These are phyloP conservation scores for Chironomus riparius DNA, from an alignment of 2,888 invertebrate genomes.

Conservation along the genomic window DNA sequence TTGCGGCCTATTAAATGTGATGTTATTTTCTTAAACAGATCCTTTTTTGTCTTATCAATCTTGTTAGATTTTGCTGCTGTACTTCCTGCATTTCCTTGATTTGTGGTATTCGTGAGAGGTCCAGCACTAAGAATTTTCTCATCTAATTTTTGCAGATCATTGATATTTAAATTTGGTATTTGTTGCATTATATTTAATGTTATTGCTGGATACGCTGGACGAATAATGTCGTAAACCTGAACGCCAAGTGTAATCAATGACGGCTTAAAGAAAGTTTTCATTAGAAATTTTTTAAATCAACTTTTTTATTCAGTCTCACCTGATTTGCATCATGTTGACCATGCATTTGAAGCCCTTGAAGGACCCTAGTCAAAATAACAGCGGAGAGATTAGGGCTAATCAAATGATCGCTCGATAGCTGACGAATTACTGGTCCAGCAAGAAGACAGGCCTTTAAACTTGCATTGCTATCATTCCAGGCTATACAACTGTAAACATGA, in stretches of 20 bases:
- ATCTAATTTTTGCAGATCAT: slow-evolving; percentile 75
- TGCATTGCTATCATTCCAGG: slow-evolving; percentile 79
- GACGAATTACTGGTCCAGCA: slow-evolving; percentile 60
- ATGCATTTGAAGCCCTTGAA: slow-evolving; percentile 72
- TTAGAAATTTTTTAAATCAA: too few relatives aligned
- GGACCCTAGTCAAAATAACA: slow-evolving; percentile 65
- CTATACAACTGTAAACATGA: slow-evolving; percentile 52
- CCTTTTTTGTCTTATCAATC: slow-evolving; percentile 82
- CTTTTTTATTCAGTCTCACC: too few relatives aligned
- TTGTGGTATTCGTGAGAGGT: slow-evolving; percentile 6
- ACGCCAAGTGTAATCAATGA: slow-evolving; percentile 69
- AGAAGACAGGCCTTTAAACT: slow-evolving; percentile 71
- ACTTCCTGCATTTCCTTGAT: neutral
- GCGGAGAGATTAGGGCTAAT: slow-evolving; percentile 58
- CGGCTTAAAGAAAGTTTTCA: slow-evolving; percentile 29
- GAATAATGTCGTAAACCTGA: slow-evolving; percentile 73
- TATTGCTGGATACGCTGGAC: slow-evolving; percentile 66
- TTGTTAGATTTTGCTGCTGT: slow-evolving; percentile 61
- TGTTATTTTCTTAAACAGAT: slow-evolving; percentile 82
- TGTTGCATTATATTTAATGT: slow-evolving; percentile 58
- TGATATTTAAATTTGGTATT: slow-evolving; percentile 72
- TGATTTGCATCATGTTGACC: slow-evolving; percentile 88
- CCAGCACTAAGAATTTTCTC: slow-evolving; percentile 53
- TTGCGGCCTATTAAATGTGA: slow-evolving; percentile 74
- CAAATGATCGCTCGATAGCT: slow-evolving; percentile 53